Base-by-base conservation (phyloP, 2,888 invertebrate genomes). In the Volucella zonaria region DNA sequence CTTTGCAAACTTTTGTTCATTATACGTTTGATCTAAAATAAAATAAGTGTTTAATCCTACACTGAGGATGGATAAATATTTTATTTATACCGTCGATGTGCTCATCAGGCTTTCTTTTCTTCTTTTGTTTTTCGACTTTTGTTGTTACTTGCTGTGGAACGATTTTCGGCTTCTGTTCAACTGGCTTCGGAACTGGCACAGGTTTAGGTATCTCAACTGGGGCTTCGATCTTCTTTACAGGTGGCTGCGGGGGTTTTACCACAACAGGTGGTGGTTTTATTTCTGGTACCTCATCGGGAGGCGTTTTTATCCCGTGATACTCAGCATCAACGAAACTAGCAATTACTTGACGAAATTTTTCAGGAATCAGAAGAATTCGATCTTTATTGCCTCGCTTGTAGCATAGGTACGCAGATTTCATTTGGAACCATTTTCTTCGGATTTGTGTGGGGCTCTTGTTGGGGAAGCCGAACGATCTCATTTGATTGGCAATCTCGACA, bases 331-430 rank as follows among this genome's bases (percentile, higher is more conserved):
- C 90, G 70, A 90, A 90, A 75, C 89, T 88, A 0, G 90, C 90
- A 38, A 90, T 90, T 3, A 87, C 88, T 59, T 87, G 86, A 0
- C 90, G 87, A 58, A 90, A 90, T 47, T 88, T 88, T 45, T 90
- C 90, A 0, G 90, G 90, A 68, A 90, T 90, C 2, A 90, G 64
- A 40, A 90, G 88, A 12, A 90, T 86, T 1, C 90, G 87, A 31
- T 90, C 90, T 2, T 88, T 88, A n/a, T 90, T 90, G 0, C 90
- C 90, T 43, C 90, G 89, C 23, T 90, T 90, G 43, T 88, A 90
- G 51, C 90, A 90, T 0, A 90, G 87, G 66, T 90, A 90, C 0
- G 90, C 90, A 0, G 90, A 90, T 67, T 90, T 90, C 90, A 90
- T 90, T 85, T 90, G 90, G 71, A 90, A 90, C 90, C 90, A 90